Percentiles rank a stretch among this genome's conserved stretches.
Conservation (phyloP, 2,888 invertebrate species). For the Tuberolachnus salignus region DNA sequence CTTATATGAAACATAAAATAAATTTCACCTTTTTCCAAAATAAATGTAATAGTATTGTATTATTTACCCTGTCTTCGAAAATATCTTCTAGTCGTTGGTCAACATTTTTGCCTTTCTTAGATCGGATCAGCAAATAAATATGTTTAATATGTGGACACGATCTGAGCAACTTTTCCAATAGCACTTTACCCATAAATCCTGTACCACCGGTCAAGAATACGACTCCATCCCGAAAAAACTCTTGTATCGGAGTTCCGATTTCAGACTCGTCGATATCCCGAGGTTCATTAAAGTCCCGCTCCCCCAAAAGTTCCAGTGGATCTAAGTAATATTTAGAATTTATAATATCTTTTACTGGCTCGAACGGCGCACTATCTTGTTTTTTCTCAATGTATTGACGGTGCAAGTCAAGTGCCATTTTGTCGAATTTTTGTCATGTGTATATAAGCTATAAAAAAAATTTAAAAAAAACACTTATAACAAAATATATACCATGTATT, state of each 20-base stretch:
- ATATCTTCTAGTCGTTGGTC: slow-evolving; percentile 66
- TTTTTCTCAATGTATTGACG: slow-evolving; percentile 37
- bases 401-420: slow-evolving; percentile 57
- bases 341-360: slow-evolving; percentile 51
- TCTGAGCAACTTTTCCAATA: slow-evolving; percentile 73
- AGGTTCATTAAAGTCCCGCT: slow-evolving; percentile 58
- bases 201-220: slow-evolving; percentile 85
- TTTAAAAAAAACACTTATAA: not conserved
- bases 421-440: not conserved
- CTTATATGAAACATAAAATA: too few species aligned
- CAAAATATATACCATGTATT: too few species aligned
- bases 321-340: slow-evolving; percentile 58
- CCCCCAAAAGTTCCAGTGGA: slow-evolving; percentile 58
- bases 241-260: slow-evolving; percentile 64
- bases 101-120: slow-evolving; percentile 67
- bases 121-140: slow-evolving; percentile 69
- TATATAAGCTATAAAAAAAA: not conserved
- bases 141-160: slow-evolving; percentile 68
- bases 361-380: slow-evolving; percentile 8
- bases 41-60: too few species aligned
- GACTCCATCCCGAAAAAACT: slow-evolving; percentile 73
- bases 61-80: slow-evolving; percentile 60
- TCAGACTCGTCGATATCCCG: slow-evolving; percentile 53
- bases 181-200: slow-evolving; percentile 74
- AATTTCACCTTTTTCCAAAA: too few species aligned